Base-by-base conservation (phyloP, 1,140 invertebrate genomes). In the Zaprionus camerounensis region DNA sequence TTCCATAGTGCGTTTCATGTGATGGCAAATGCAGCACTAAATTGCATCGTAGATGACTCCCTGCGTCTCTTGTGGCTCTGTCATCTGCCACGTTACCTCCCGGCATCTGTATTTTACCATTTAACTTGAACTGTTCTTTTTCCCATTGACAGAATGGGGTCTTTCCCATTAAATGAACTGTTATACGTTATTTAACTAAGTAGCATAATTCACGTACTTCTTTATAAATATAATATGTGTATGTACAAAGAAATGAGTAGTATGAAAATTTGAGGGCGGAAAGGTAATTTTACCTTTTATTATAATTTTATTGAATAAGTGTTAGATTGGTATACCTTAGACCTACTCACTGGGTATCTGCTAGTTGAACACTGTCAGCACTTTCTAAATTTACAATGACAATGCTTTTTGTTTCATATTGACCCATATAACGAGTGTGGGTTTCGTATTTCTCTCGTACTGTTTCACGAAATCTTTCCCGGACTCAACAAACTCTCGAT, bases 361-460 rank as follows among this genome's bases (percentile, higher is more conserved):
- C 15, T 41, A 41, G 38, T 41, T 12, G 38, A 2, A n/a, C 38
- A 41, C 38, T 41, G 5, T 15, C 1, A 5, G 13, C 38, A 5
- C 38, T 41, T 5, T 41, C 38, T 41, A 5, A 15, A 15, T 41
- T 15, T 44, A 6, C n/a, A 7, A n/a, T n/a, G n/a, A 41, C 15
- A 41, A 72, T 59, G 71, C 74, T 81, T 81, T 62, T 84, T 88
- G 84, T 87, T 87, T 87, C 69, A 74, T 79, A 81, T 90, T 90
- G 84, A 88, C 84, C 84, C 81, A 88, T 90, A 84, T 81, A 67
- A 79, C 67, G 57, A 85, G 75, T 69, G 63, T 85, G 41, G 41
- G 41, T 46, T 46, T 3, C 2, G n/a, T 20, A 9, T 46, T 63
- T 69, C 12, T 13, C 38, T 11, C 24, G 0, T 15, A 22, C 15